Evolutionary conservation across 2,888 invertebrate species (phyloP), one percentile per base, ranked within the genome.

Genomic region (Mesochorus sp.): DNA sequence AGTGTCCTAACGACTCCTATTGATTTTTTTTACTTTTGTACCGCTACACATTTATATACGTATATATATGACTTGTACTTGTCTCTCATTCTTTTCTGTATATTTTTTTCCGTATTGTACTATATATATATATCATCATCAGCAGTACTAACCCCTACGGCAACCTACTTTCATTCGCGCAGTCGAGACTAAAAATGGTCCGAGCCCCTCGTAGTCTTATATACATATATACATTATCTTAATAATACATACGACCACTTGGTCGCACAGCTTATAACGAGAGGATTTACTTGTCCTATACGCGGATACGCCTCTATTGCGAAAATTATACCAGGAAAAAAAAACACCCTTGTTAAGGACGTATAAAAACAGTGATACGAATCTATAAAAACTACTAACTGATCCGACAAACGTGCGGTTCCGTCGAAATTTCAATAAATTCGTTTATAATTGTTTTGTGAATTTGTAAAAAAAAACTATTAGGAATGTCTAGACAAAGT

Each of bases 1-100:
- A 73, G 70, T 74, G 74, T 75, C 62, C 75, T 76, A 82, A 87
- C 81, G 80, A 82, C 81, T 73, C 67, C 80, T 85, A 87, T 85
- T 80, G 85, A 86, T 86, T 87, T 83, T 85, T n/a, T 82, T 82
- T 80, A 80, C 81, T 82, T 85, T 83, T 80, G 80, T 82, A 61
- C 31, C 82, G 51, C 44, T 76, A 73, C 79, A 79, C 82, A 80
- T 80, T 80, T 82, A 82, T 82, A 80, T 78, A 76, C 66, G 74
- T 82, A 71, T 76, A 66, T 73, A 72, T 57, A n/a, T n/a, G n/a
- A n/a, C n/a, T n/a, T 34, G 59, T 80, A 78, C 76, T 79, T 82
- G 76, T 79, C 76, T 72, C 67, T 80, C 71, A 68, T 78, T 76
- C 68, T 67, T 78, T 80, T 79, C 21, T 53, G 34, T 61, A 47